These are phyloP conservation scores for Typhlichthys subterraneus DNA, from an alignment of 2,797 vertebrate genomes.

Conservation along the genomic window DNA sequence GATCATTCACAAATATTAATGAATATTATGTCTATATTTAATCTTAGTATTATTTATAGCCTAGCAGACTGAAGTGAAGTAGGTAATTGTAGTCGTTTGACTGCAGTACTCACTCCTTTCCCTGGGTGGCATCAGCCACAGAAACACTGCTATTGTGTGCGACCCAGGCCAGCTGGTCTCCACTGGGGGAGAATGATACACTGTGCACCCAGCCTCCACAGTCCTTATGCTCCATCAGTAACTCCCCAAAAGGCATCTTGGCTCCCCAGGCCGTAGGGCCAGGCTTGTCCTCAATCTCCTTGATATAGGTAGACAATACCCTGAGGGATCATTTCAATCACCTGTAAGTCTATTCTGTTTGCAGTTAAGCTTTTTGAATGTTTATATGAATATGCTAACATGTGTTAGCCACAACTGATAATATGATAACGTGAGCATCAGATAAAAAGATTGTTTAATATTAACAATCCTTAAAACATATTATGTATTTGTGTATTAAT, in stretches of 20 bases:
- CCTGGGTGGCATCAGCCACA: slow-evolving; percentile 74
- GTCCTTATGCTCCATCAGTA: slow-evolving; percentile 79
- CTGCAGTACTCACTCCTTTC: slow-evolving; percentile 74
- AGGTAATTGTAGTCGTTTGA: too few species aligned
- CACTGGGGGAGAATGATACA: slow-evolving; percentile 80
- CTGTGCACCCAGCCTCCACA: slow-evolving; percentile 85
- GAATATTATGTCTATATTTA: too few species aligned
- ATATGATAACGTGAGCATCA: too few species aligned
- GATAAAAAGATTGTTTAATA: too few species aligned
- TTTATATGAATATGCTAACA: neutral
- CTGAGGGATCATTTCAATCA: slow-evolving; percentile 42
- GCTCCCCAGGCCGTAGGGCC: slow-evolving; percentile 81
- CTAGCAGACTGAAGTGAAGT: too few species aligned
- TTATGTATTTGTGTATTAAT: too few species aligned
- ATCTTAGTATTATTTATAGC: too few species aligned
- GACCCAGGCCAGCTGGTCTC: slow-evolving; percentile 80
- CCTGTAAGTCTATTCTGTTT: neutral
- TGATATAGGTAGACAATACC: slow-evolving; percentile 82
- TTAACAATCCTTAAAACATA: too few species aligned
- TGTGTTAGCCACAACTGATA: too few species aligned
- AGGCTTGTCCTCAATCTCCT: slow-evolving; percentile 84
- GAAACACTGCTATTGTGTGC: slow-evolving; percentile 81
- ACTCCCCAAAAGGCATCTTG: slow-evolving; percentile 85
- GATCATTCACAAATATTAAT: too few species aligned
- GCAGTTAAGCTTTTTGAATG: neutral